Evolutionary conservation across 2,797 vertebrate species (phyloP), one percentile per base, ranked within the genome.

Genomic region (Prionace glauca): DNA sequence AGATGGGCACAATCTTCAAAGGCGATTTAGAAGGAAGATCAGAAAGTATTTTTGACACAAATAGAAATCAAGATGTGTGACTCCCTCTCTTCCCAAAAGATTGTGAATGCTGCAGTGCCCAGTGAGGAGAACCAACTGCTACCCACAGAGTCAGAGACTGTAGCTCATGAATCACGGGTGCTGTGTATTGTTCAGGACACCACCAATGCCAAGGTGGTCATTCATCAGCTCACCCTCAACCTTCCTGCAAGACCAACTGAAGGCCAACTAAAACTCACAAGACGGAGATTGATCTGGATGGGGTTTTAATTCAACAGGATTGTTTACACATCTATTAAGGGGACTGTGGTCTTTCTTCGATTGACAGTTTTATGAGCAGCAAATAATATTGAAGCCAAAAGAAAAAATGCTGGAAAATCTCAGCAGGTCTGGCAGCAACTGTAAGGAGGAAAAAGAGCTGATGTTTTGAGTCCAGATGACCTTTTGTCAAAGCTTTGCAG

Each of bases 141-240:
- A 50, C 45, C 45, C 3, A 50, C 45, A 50, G 45, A 99, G 99
- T 99, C 98, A 96, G 99, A 99, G 96, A 99, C 98, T 98, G 99
- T 99, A 96, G 99, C 99, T 4, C 99, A 99, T 97, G 99, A 99
- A 97, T 99, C 98, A 95, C 97, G 99, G 97, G 98, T 99, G 97
- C 98, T 99, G 97, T 99, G 99, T 96, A 99, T 99, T 95, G 98
- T 99, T 96, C 99, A 99, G 97, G 99, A 99, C 97, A 99, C 98
- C 96, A 99, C 99, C 96, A 99, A 98, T 96, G 98, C 98, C 95
- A 99, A 98, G 97, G 98, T 98, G 0, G 97, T 99, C 96, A 99
- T 98, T 41, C 99, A 99, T 96, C 98, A 98, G 79, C 97, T 99
- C 96, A 99, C 99, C 22, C 97, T 99, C 96, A 99, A 99, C 97